These are phyloP conservation scores for Tenthredo amoena DNA, from an alignment of 2,888 invertebrate genomes.

Conservation along the genomic window DNA sequence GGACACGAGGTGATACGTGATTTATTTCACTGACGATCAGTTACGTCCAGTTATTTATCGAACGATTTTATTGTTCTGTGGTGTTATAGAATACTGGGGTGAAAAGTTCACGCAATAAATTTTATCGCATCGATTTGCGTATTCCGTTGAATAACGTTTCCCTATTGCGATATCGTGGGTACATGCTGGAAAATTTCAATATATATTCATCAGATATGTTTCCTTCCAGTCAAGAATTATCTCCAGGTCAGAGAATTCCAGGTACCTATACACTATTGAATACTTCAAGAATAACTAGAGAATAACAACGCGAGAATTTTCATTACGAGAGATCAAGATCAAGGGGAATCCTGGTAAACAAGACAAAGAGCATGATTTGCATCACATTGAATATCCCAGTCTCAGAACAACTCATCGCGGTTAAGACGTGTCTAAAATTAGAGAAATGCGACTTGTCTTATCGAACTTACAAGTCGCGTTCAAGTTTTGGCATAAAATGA, in stretches of 20 bases:
- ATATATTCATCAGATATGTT: conserved; percentile 6
- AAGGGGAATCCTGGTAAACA: neutral
- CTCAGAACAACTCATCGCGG: neutral
- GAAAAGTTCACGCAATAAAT: conserved; percentile 1
- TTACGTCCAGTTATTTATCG: neutral
- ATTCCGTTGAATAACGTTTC: neutral
- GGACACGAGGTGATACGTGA: neutral
- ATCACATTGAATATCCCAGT: neutral
- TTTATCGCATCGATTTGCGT: neutral
- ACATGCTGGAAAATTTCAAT: neutral
- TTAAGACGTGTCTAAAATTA: neutral
- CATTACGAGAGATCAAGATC: neutral
- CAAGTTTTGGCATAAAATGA: neutral
- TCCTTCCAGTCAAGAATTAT: neutral
- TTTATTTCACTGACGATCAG: neutral
- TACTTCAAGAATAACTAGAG: neutral
- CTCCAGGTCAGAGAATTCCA: conserved; percentile 1
- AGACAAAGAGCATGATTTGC: neutral
- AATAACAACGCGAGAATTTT: neutral
- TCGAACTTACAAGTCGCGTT: neutral
- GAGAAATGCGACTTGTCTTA: neutral
- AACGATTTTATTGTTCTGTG: neutral
- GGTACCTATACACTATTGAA: neutral
- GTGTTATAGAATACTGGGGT: neutral
- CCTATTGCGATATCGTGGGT: conserved; percentile 1